Base-by-base conservation (phyloP, 2,888 invertebrate species). In the Sinotaia quadrata region DNA sequence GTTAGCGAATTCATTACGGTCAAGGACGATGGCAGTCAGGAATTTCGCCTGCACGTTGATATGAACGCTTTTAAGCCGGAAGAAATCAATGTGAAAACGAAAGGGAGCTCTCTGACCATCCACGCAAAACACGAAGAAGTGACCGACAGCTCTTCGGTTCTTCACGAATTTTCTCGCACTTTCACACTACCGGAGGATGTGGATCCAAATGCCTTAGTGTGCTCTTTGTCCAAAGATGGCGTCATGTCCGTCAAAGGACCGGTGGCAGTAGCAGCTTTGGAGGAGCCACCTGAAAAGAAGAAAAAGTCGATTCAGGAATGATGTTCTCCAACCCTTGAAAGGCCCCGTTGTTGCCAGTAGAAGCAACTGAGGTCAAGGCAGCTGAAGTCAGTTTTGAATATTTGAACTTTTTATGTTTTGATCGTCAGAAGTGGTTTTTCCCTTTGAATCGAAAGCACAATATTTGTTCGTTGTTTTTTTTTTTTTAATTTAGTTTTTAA, bases 91-190 rank as follows among this genome's bases (percentile, higher is more conserved):
- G 97, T 98, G 79, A 98, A 98, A 91, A 98, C 97, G 78, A 96
- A 97, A 83, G 97, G 97, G 91, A 97, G 97, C 91, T 96, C 96
- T 91, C 91, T 98, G 47, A 69, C 57, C 33, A 96, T 97, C 61
- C 96, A 97, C 88, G 98, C 98, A 74, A 97, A 97, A 90, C 98
- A 98, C 90, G 97, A 98, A 89, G 98, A 98, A 90, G 97, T 97
- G 90, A 93, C 95, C 57, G 96, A 97, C 89, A 95, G 95, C 87
- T 95, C 97, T 90, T 95, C 95, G 57, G 96, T 98, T 75, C 97
- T 96, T 92, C 93, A 97, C 90, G 97, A 98, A 89, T 98, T 98
- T 92, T 97, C 97, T 90, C 92, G 96, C 81, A 97, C 97, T 90
- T 98, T 97, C 91, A 91, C 97, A 88, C 90, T 98, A 88, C 98